Conservation (phyloP, 2,888 invertebrate species). For the Silvanus unidentatus region DNA sequence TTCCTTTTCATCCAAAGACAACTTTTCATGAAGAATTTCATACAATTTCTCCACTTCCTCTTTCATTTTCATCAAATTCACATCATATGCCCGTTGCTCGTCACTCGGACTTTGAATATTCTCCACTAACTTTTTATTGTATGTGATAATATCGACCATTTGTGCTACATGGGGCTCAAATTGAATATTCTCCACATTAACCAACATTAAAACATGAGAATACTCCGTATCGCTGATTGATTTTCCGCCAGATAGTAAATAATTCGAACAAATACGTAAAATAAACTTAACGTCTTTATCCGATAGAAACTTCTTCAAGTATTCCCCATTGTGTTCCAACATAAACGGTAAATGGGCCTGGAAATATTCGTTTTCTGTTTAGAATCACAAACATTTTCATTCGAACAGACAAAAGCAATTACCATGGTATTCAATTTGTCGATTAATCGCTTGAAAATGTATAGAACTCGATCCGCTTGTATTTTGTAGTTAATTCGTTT, state of each 20-base stretch:
- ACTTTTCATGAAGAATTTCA: neutral
- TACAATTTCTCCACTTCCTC: neutral
- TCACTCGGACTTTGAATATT: neutral
- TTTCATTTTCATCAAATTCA: neutral
- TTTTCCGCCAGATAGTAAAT: neutral
- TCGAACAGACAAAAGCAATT: neutral
- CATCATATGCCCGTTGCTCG: neutral
- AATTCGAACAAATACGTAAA: neutral
- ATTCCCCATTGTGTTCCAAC: neutral
- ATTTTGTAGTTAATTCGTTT: constrained; percentile 3
- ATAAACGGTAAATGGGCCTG: neutral
- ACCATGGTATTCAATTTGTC: neutral
- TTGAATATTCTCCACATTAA: neutral
- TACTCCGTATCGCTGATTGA: neutral
- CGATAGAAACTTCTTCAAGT: neutral
- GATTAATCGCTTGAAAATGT: neutral
- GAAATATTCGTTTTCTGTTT: neutral
- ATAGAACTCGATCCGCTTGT: neutral
- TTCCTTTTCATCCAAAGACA: neutral
- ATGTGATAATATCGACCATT: neutral
- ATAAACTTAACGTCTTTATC: neutral
- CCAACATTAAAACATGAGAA: neutral
- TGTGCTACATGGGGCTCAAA: neutral
- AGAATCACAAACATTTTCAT: too few relatives aligned
- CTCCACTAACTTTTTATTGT: neutral